Conservation (phyloP, 2,113 vertebrate genomes). For the Glaucidium brasilianum region DNA sequence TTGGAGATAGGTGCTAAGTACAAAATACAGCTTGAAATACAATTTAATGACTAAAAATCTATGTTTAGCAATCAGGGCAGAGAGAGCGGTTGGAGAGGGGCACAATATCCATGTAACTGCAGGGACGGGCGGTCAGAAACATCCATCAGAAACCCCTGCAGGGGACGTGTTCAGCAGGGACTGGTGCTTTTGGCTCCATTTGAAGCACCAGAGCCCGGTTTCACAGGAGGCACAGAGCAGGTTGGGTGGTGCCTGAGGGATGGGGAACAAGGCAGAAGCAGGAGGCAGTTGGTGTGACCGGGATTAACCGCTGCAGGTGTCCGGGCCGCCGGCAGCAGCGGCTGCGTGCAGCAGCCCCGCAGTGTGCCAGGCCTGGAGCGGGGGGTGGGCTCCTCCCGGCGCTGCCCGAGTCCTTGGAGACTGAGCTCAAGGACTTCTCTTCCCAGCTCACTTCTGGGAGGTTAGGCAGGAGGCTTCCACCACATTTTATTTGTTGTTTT, state of each 20-base stretch:
- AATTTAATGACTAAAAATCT: background rate
- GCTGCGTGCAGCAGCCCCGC: accelerated
- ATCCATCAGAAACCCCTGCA: background rate
- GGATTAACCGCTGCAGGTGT: background rate
- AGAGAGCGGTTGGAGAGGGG: background rate
- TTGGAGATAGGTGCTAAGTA: background rate
- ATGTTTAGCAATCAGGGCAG: background rate
- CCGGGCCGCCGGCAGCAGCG: accelerated
- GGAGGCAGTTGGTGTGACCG: background rate
- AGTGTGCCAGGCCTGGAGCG: background rate
- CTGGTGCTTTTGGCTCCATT: background rate
- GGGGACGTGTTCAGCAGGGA: background rate
- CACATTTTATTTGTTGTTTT: background rate
- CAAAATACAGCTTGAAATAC: background rate
- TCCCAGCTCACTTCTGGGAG: background rate
- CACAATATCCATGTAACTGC: accelerated
- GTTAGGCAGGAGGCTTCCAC: background rate
- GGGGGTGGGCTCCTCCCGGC: background rate
- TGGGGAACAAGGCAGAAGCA: background rate
- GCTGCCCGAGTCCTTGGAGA: background rate
- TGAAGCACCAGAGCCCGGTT: background rate
- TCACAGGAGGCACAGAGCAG: background rate
- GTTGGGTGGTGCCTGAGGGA: background rate
- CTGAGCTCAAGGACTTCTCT: background rate
- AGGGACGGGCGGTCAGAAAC: background rate